Base-by-base conservation (phyloP, 2,113 vertebrate genomes). In the Nyctibius bracteatus region DNA sequence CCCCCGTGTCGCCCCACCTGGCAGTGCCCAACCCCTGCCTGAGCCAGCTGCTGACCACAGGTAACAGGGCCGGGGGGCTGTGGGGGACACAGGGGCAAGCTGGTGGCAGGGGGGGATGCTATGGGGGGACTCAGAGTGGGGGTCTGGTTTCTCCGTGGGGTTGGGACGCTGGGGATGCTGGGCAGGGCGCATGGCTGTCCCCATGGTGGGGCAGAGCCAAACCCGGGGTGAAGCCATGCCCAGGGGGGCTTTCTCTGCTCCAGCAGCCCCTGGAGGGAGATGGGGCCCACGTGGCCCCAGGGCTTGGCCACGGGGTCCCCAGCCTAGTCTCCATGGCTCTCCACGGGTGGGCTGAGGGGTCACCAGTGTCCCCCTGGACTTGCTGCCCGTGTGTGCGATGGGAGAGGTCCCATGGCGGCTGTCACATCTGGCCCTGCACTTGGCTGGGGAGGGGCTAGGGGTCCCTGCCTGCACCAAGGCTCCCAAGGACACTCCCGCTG, bases 21-120 rank as follows among this genome's bases (percentile, higher is more conserved):
- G 90, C 35, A 2, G 70, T 54, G 71, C 97, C 75, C 54, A 98
- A 96, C 14, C 98, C 98, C 90, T 98, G 98, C 96, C 97, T 98
- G 54, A 98, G 98, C 17, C 98, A 98, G 89, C 98, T 99, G 71
- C 98, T 99, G 55, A 98, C 98, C 27, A 72, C 98, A 90, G 97
- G 98, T 98, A 90, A 97, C 39, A 8, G 6, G 14, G 52, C 3
- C 0, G 7, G 23, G 23, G 47, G 46, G 63, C 12, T 11, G 4
- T 1, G 2, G 18, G 15, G 31, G 30, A 35, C 7, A 14, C 9
- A 13, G 30, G 30, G 59, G 8, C 3, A 7, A 67, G 55, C 7
- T 0, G 13, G 28, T 8, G 15, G 25, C 5, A 21, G 5, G 33
- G 24, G 35, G 27, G 17, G 23, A 43, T n/a, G 62, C 9, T 77